Evolutionary conservation across 1,140 invertebrate genomes (phyloP), one percentile per base, ranked within the genome.

Genomic region (Leptopilina clavipes): DNA sequence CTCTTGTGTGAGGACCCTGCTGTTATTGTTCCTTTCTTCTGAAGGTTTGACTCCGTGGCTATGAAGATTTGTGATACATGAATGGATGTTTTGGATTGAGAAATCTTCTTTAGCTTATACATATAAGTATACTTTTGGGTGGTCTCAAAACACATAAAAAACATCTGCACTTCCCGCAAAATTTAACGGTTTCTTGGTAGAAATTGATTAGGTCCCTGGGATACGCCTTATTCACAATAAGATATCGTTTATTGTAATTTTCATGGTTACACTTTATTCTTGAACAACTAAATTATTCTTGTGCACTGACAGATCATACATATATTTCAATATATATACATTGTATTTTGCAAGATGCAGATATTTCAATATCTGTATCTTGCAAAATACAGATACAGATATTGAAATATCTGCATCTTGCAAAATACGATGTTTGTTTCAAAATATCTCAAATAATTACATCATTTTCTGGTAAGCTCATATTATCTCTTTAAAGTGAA

Each of bases 111-210:
- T 70, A 74, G 8, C 45, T 48, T 48, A n/a, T 14, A 48, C 12
- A 44, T 5, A 44, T 44, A 44, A 3, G 12, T 44, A 44, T 12
- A 52, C 72, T 40, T 75, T 72, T 79, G 81, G 80, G 83, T 84
- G 81, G 80, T 77, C 80, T 10, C 19, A 17, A 3, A 10, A 6
- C 10, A 70, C 6, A 80, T 78, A 81, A 80, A 82, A 81, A 80
- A 80, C 80, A 86, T 81, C 84, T 84, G 84, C 83, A 79, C 81
- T 77, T 79, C 81, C 80, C 75, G 77, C 77, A 81, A 78, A 82
- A 85, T 84, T 85, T 82, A 82, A 83, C 83, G 81, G 81, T 78
- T 78, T 75, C 80, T 81, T 72, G 73, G 78, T 73, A 56, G 78
- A 83, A 85, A 82, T 82, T 81, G 79, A 84, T 83, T 84, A 76